Conservation (phyloP, 2,113 vertebrate species). For the Halcyon malimbica region DNA sequence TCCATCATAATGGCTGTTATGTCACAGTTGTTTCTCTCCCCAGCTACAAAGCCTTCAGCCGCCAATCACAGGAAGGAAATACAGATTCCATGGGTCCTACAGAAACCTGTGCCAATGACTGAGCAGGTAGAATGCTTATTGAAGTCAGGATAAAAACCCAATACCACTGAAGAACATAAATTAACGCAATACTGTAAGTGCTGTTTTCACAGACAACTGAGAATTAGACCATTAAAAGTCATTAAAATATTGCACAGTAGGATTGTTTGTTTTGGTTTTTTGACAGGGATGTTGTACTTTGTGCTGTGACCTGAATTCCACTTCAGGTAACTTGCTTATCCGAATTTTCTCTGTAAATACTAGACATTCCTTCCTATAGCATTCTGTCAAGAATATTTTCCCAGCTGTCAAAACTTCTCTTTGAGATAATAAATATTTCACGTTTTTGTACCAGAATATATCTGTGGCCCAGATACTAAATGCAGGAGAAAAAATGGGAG, state of each 20-base stretch:
- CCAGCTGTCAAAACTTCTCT: not conserved
- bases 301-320: not conserved
- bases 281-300: not conserved
- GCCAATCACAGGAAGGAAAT: not conserved
- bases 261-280: not conserved
- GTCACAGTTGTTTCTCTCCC: rapidly evolving
- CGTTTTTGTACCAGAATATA: not conserved
- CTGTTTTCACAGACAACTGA: not conserved
- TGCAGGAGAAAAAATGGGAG: not conserved
- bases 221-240: not conserved
- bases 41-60: not conserved
- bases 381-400: not conserved
- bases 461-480: not conserved
- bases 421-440: not conserved
- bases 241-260: not conserved
- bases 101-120: not conserved
- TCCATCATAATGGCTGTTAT: not conserved
- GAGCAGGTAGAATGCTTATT: not conserved
- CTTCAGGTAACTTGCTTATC: not conserved
- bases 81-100: not conserved
- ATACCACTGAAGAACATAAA: not conserved
- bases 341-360: not conserved
- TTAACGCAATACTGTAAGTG: not conserved
- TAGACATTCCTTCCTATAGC: not conserved
- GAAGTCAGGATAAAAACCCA: not conserved